Percentiles rank a stretch among this genome's conserved stretches.
phyloP scores from a whole-genome alignment of 2,113 vertebrate species.

The Canis aureus region DNA sequence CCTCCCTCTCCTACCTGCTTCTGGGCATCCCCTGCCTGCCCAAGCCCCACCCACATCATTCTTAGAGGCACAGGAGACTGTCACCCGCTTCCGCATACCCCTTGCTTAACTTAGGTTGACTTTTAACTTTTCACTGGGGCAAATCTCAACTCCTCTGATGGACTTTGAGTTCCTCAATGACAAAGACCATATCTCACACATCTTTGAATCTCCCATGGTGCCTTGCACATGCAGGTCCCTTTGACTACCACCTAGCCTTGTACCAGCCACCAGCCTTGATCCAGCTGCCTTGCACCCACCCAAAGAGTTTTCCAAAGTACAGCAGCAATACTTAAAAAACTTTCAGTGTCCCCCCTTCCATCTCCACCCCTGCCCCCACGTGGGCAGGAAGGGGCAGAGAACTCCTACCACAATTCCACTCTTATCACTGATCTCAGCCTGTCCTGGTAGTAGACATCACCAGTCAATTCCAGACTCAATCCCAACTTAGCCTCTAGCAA shows the following conservation, averaged over 20 bases:
- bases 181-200: neutral
- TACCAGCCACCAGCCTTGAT: neutral
- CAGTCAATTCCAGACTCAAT: constrained; percentile 14
- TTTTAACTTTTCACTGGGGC: constrained; percentile 47
- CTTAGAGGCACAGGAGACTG: neutral
- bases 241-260: neutral
- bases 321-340: neutral
- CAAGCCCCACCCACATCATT: neutral
- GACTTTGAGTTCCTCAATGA: neutral
- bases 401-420: neutral
- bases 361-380: neutral
- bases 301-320: constrained; percentile 16
- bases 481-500: neutral
- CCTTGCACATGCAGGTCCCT: neutral
- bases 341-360: neutral
- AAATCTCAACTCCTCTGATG: constrained; percentile 14
- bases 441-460: neutral
- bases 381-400: neutral
- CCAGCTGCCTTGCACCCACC: neutral
- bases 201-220: neutral
- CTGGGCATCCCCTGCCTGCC: neutral
- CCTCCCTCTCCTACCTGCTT: neutral
- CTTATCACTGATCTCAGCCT: neutral
- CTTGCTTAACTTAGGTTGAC: constrained; percentile 1
- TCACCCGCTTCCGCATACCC: neutral